Evolutionary conservation across 2,797 vertebrate species (phyloP).

Genomic region (Benthosema pterotum): DNA sequence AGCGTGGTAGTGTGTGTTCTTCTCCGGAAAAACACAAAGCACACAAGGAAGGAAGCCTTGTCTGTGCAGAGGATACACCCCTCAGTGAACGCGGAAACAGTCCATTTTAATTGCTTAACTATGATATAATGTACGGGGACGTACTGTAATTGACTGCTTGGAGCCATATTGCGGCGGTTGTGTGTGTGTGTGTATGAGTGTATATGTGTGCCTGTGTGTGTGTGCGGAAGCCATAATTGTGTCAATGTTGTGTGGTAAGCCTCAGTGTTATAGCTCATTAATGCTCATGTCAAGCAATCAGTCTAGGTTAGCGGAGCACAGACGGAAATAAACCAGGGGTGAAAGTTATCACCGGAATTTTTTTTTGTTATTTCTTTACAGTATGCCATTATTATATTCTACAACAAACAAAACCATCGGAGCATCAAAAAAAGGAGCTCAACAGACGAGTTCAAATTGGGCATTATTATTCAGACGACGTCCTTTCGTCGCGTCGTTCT

Average conservation of each 20-base stretch:
- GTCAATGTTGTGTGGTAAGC: slow-evolving; percentile 1
- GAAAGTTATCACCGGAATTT: background rate
- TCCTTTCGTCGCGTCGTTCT: slow-evolving; percentile 1
- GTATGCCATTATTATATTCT: too few species aligned
- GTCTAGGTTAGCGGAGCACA: background rate
- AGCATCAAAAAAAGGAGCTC: slow-evolving; percentile 13
- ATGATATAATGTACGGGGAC: background rate
- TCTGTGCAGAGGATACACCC: background rate
- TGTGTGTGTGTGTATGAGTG: background rate
- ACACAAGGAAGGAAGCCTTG: background rate
- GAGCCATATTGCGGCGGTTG: background rate
- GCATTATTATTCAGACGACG: background rate
- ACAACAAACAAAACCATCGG: slow-evolving; percentile 12
- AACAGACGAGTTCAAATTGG: background rate
- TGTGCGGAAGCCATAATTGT: background rate
- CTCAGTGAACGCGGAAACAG: background rate
- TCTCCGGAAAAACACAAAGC: too few species aligned
- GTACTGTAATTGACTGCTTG: background rate
- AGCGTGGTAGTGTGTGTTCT: too few species aligned
- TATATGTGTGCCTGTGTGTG: background rate
- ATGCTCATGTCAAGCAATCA: slow-evolving; percentile 14
- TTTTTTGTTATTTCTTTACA: too few species aligned
- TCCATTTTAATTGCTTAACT: background rate
- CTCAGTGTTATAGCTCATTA: slow-evolving; percentile 13
- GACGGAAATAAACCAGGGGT: background rate